Base-by-base conservation (phyloP, 2,888 invertebrate species). In the Nomada fabriciana region DNA sequence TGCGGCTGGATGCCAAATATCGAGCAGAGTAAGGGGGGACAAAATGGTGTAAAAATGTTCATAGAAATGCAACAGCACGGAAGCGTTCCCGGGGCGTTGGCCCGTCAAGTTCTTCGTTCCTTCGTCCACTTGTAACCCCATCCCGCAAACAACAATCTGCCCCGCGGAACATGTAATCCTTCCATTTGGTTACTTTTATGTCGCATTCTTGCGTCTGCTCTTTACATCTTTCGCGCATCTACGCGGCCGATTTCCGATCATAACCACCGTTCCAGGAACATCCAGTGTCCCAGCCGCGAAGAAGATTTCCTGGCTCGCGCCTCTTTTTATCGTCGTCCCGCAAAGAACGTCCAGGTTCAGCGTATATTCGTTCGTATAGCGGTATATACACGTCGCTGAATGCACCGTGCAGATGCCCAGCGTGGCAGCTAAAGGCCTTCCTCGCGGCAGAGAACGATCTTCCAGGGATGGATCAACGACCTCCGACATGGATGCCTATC, bases 391-490 rank as follows among this genome's bases (percentile, higher is more conserved):
- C 85, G 87, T 78, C 67, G 82, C 76, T 88, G 88, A 87, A 88
- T 89, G 84, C 83, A 85, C 78, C 79, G 83, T 67, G 84, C 89
- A 70, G 84, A 88, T 88, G 85, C 87, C 83, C 84, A 80, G 74
- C 87, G 80, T 84, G 84, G 82, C 86, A 80, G 87, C 83, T 85
- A 88, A 83, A 87, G 83, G 82, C 88, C 83, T 87, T 83, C 81
- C 87, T 88, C 85, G 80, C 80, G 82, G 77, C 79, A 63, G 76
- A 85, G 88, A 90, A 89, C 90, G 90, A 90, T 90, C 90, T 90
- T 87, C 89, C 90, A 89, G 86, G 90, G 87, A 90, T 91, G 89
- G 91, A 91, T 91, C 91, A 91, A 91, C 89, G 91, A 91, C 91
- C 91, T 90, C 90, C 83, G 86, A 88, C 85, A 89, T 73, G 87